phyloP scores from a whole-genome alignment of 2,888 invertebrate species.

The Netelia inedita region DNA sequence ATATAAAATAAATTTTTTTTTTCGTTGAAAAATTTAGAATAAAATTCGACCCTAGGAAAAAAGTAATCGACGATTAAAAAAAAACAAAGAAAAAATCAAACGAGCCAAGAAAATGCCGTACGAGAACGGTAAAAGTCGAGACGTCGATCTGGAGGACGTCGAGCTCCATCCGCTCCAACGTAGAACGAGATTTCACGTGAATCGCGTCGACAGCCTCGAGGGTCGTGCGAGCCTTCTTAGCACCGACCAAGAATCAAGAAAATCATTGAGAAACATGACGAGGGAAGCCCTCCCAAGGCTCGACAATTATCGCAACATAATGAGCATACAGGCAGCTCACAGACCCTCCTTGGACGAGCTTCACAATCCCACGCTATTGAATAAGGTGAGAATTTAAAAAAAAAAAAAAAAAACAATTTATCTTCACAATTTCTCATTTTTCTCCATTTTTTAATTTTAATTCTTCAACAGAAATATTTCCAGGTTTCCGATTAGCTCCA shows the following conservation, averaged over 20 bases:
- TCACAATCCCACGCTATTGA: constrained; percentile 92
- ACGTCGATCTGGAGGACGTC: constrained; percentile 80
- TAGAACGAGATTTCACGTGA: constrained; percentile 88
- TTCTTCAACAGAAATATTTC: too few relatives aligned
- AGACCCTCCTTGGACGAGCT: constrained; percentile 95
- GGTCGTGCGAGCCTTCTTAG: constrained; percentile 83
- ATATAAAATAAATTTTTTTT: background rate
- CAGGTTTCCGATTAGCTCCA: too few relatives aligned
- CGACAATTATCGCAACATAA: constrained; percentile 95
- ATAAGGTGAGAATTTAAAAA: constrained; percentile 88
- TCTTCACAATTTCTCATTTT: constrained; percentile 56
- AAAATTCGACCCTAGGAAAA: background rate
- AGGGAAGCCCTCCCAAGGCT: constrained; percentile 94
- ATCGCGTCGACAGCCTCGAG: constrained; percentile 87
- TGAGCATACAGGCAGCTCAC: constrained; percentile 95
- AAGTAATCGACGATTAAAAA: background rate
- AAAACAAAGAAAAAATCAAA: background rate
- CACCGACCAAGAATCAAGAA: constrained; percentile 81
- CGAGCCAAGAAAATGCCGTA: constrained; percentile 76
- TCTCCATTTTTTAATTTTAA: too few relatives aligned
- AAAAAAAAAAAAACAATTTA: constrained; percentile 46
- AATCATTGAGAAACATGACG: constrained; percentile 88
- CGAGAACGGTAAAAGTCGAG: constrained; percentile 78
- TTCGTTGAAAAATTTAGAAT: background rate
- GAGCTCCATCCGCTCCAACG: constrained; percentile 84